Evolutionary conservation across 2,888 invertebrate species (phyloP), one percentile per base, ranked within the genome.

Genomic region (Pseudeuparius sepicola): DNA sequence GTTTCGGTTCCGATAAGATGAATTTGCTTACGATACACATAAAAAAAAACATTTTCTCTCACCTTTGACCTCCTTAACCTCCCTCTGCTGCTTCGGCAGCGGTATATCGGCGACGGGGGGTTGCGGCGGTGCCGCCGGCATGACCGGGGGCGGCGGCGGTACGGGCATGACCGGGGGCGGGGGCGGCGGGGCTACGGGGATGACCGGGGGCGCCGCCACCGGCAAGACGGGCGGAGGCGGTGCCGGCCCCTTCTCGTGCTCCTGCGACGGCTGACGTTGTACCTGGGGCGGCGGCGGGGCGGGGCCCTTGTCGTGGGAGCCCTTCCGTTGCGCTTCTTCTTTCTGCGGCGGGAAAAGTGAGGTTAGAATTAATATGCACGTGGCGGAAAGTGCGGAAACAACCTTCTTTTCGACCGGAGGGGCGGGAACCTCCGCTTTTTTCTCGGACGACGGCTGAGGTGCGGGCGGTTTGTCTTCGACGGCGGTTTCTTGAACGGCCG

Each of bases 401-500:
- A n/a, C n/a, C n/a, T n/a, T n/a, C n/a, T n/a, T n/a, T n/a, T n/a
- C n/a, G n/a, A n/a, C n/a, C n/a, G n/a, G n/a, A n/a, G n/a, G n/a
- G n/a, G n/a, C n/a, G 5, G 37, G 14, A 4, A 54, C 59, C 30
- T 63, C 63, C 40, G 70, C 70, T 57, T 80, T 82, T 62, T 82
- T 84, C 41, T 78, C 73, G 54, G 74, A 70, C 10, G 31, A 4
- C 24, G 32, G 36, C 32, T 31, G 31, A 33, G 46, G 38, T 35
- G 43, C 45, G 39, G 39, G 38, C 36, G 47, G 49, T 39, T 24
- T 24, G 25, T 10, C 25, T 5, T 9, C 25, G n/a, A 24, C n/a
- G 12, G 52, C 44, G 39, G 47, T 56, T 53, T 65, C 65, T 50
- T 59, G 60, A 51, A 65, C 66, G 50, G 55, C 50, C 51, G 59